Evolutionary conservation across 37 sponge, comb jelly and placozoan species (phyloP).

Genomic region (Halisarca cf. caerulea): DNA sequence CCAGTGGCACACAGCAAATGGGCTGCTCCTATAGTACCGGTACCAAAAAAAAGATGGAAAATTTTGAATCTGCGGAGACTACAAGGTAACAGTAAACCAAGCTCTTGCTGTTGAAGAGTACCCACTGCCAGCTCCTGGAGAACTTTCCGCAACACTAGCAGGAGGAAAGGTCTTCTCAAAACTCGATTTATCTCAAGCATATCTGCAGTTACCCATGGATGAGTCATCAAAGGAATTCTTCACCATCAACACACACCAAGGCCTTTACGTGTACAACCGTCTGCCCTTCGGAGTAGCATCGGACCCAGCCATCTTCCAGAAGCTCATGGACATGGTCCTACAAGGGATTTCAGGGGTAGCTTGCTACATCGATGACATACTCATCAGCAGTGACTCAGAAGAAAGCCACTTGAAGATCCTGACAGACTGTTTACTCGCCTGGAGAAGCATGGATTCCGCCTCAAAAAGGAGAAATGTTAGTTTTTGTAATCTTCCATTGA

Average conservation of each 20-base stretch:
- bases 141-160: conserved; percentile 8
- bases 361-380: conserved; percentile 38
- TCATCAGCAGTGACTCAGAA: conserved; percentile 12
- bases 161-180: conserved; percentile 44
- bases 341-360: conserved; percentile 11
- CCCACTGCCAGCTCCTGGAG: conserved; percentile 37
- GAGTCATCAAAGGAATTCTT: not conserved
- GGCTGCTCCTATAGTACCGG: conserved; percentile 47
- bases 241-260: conserved; percentile 41
- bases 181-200: conserved; percentile 36
- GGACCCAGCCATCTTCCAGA: conserved; percentile 46
- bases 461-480: conserved; percentile 9
- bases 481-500: too few relatives aligned
- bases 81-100: conserved; percentile 33
- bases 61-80: conserved; percentile 39
- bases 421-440: conserved; percentile 16
- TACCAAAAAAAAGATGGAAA: conserved; percentile 27
- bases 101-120: conserved; percentile 12
- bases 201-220: not conserved
- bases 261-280: conserved; percentile 18
- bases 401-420: conserved; percentile 11
- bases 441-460: conserved; percentile 20
- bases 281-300: conserved; percentile 47
- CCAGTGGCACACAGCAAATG: conserved; percentile 36
- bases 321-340: conserved; percentile 35